A percentile compares a stretch with the other conserved stretches of the same genome.
phyloP scores from a whole-genome alignment of 2,888 invertebrate species.

The Diarsia rubi region DNA sequence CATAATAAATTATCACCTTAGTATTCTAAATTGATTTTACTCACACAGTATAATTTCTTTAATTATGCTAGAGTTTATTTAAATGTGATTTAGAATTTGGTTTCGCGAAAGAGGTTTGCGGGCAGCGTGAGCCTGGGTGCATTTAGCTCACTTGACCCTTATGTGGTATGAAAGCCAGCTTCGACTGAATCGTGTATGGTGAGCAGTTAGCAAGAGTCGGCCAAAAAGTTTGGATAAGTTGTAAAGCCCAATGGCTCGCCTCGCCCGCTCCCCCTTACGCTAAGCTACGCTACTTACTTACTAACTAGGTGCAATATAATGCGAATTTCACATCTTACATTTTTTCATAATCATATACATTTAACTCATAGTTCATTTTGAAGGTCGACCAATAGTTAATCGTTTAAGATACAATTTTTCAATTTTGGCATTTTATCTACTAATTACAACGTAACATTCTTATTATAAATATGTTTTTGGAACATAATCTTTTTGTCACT shows the following conservation, averaged over 20 bases:
- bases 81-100: conserved; percentile 90
- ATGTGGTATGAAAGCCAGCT: conserved; percentile 11
- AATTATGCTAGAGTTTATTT: conserved; percentile 81
- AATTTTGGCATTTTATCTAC: conserved; percentile 70
- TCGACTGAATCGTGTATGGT: conserved; percentile 1
- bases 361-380: conserved; percentile 72
- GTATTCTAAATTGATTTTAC: conserved; percentile 78
- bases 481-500: conserved; percentile 40
- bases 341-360: conserved; percentile 77
- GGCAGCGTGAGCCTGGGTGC: conserved; percentile 69
- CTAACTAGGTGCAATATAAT: conserved; percentile 88
- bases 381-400: conserved; percentile 71
- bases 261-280: conserved; percentile 77
- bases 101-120: conserved; percentile 80
- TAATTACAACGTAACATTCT: conserved; percentile 63
- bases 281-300: conserved; percentile 85
- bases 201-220: conserved; percentile 8
- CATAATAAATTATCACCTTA: conserved; percentile 76
- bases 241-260: conserved; percentile 52
- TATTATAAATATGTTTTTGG: conserved; percentile 39
- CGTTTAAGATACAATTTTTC: conserved; percentile 63
- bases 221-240: conserved; percentile 19
- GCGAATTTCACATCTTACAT: conserved; percentile 80
- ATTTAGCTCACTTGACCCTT: background rate
- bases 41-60: conserved; percentile 79